These are phyloP conservation scores for Dromas ardeola DNA, from an alignment of 2,113 vertebrate species.

Conservation along the genomic window DNA sequence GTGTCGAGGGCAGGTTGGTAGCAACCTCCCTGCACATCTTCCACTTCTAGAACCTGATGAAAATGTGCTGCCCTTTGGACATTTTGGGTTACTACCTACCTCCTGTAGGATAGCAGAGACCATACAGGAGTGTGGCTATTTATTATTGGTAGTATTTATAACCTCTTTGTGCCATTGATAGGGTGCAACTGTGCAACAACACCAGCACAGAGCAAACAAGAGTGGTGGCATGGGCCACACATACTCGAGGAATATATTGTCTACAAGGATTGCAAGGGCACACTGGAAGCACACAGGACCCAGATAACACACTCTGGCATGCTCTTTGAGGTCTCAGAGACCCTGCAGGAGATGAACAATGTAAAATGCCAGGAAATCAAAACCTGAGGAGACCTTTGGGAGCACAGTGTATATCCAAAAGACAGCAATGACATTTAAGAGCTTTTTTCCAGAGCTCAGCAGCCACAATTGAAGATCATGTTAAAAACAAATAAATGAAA, in stretches of 20 bases:
- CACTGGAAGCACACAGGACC: neutral
- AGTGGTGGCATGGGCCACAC: rapidly evolving
- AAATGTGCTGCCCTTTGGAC: neutral
- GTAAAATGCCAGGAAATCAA: neutral
- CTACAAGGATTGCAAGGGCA: neutral
- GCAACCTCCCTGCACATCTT: neutral
- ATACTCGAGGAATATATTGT: neutral
- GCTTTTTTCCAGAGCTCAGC: neutral
- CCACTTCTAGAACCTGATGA: neutral
- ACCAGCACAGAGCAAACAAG: neutral
- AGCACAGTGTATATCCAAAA: neutral
- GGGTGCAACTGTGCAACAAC: rapidly evolving
- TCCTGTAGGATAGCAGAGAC: neutral
- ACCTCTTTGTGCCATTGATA: neutral
- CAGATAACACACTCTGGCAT: rapidly evolving
- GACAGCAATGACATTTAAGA: neutral
- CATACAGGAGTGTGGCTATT: neutral
- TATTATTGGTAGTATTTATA: neutral
- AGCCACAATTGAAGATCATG: neutral
- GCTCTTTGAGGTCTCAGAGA: neutral
- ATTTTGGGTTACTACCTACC: neutral
- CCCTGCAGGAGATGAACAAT: neutral
- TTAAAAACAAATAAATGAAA: neutral
- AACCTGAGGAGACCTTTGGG: neutral
- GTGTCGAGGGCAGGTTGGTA: neutral